Evolutionary conservation across 2,888 invertebrate species (phyloP).

Genomic region (Drosophila macrospina): DNA sequence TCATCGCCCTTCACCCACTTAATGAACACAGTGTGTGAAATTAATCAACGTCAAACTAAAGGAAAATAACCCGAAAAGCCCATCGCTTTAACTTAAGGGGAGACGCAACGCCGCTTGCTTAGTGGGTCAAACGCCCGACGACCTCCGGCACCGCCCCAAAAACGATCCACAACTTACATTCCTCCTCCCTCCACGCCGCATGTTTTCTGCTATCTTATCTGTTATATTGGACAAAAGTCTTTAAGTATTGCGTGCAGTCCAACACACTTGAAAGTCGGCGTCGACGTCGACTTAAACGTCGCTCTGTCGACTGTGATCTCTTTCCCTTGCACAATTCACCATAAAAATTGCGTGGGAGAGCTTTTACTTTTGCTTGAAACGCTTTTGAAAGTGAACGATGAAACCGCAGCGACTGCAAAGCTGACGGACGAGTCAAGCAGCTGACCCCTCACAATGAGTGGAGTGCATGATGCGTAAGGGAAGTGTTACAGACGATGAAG

Average conservation of each 20-base stretch:
- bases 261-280: not conserved
- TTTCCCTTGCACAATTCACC: constrained; percentile 48
- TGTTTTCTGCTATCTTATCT: constrained; percentile 60
- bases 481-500: constrained; percentile 21
- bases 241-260: constrained; percentile 42
- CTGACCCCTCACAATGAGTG: constrained; percentile 38
- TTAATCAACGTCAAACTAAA: constrained; percentile 43
- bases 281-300: constrained; percentile 16
- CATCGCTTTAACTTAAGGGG: constrained; percentile 1
- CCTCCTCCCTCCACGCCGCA: not conserved
- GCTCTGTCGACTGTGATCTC: constrained; percentile 31
- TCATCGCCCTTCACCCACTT: constrained; percentile 70
- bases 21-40: constrained; percentile 36
- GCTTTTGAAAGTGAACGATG: constrained; percentile 58
- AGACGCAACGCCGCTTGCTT: constrained; percentile 24
- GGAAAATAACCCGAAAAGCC: constrained; percentile 1
- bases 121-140: constrained; percentile 56
- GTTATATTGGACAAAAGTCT: constrained; percentile 23
- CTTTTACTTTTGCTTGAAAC: constrained; percentile 63
- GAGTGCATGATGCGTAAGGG: constrained; percentile 29
- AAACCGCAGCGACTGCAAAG: constrained; percentile 5
- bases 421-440: constrained; percentile 29
- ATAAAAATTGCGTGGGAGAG: constrained; percentile 60
- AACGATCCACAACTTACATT: constrained; percentile 16
- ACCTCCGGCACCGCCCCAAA: constrained; percentile 53